A percentile compares a stretch with the other conserved stretches of the same genome.
Evolutionary conservation across 92 coral and sea anemone genomes (phyloP).

Genomic region (Zoanthus gigantus): DNA sequence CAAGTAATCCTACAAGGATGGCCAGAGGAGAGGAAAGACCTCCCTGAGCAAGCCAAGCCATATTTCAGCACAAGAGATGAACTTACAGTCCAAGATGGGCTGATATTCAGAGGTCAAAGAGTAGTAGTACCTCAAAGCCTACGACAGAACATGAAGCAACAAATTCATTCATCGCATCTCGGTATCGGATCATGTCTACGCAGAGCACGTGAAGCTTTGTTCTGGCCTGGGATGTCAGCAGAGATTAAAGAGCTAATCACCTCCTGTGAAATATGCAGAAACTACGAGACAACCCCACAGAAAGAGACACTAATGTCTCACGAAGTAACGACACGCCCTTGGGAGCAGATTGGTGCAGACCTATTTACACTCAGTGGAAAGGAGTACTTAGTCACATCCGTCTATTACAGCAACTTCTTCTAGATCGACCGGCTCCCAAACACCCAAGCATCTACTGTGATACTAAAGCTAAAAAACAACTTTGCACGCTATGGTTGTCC

Average conservation of each 20-base stretch:
- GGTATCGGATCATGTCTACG: conserved; percentile 30
- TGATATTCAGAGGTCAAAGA: neutral
- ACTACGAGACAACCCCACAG: conserved; percentile 42
- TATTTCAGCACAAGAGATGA: neutral
- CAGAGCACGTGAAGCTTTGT: conserved; percentile 11
- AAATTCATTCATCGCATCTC: conserved; percentile 24
- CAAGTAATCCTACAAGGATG: conserved; percentile 34
- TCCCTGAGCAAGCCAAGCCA: conserved; percentile 7
- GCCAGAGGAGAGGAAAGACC: conserved; percentile 26
- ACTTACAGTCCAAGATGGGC: neutral
- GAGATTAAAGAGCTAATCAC: conserved; percentile 45
- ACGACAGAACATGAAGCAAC: neutral
- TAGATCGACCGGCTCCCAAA: conserved; percentile 33
- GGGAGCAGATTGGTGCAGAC: conserved; percentile 55
- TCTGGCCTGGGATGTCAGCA: conserved; percentile 61
- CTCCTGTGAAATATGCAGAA: conserved; percentile 58
- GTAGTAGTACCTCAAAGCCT: neutral
- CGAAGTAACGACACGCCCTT: conserved; percentile 55
- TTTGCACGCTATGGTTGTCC: conserved; percentile 61
- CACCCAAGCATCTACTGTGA: too few relatives aligned
- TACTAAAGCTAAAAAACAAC: conserved; percentile 45
- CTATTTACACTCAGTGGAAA: conserved; percentile 41
- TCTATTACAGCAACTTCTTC: conserved; percentile 64
- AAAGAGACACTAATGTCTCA: conserved; percentile 58
- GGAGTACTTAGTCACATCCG: neutral